Evolutionary conservation across 2,888 invertebrate genomes (phyloP).

Genomic region (Adela reaumurella): DNA sequence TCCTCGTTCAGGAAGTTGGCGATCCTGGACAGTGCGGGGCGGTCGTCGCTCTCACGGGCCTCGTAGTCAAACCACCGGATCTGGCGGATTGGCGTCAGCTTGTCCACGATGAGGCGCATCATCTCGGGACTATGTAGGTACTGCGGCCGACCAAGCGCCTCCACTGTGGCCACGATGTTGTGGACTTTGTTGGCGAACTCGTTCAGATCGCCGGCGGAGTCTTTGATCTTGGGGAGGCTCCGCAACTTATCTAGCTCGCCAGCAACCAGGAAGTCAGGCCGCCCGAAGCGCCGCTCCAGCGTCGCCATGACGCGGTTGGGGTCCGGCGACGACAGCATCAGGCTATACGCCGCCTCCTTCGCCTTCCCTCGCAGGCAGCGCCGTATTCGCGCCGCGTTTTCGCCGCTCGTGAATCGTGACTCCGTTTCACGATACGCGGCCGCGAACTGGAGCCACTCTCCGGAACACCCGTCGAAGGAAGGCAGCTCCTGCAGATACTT

Average conservation of each 20-base stretch:
- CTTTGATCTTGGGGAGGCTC: neutral
- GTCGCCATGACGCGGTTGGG: neutral
- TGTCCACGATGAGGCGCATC: neutral
- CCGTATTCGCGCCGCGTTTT: constrained; percentile 1
- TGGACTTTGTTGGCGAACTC: neutral
- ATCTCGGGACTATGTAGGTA: constrained; percentile 2
- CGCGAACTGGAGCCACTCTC: neutral
- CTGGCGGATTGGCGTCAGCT: neutral
- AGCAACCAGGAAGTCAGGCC: neutral
- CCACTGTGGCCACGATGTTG: constrained; percentile 1
- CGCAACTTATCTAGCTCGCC: constrained; percentile 1
- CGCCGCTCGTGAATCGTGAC: neutral
- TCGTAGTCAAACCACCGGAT: constrained; percentile 4
- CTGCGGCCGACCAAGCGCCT: neutral
- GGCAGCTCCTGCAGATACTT: neutral
- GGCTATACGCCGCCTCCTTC: constrained; percentile 1
- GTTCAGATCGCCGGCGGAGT: neutral
- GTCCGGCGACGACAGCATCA: neutral
- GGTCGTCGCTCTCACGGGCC: neutral
- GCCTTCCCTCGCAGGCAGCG: neutral
- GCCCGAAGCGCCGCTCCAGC: constrained; percentile 1
- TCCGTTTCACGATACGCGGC: neutral
- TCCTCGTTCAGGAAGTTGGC: neutral
- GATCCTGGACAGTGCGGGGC: neutral
- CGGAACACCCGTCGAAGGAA: neutral